phyloP scores from a whole-genome alignment of 2,888 invertebrate genomes.

The Drosophila ochracea region DNA sequence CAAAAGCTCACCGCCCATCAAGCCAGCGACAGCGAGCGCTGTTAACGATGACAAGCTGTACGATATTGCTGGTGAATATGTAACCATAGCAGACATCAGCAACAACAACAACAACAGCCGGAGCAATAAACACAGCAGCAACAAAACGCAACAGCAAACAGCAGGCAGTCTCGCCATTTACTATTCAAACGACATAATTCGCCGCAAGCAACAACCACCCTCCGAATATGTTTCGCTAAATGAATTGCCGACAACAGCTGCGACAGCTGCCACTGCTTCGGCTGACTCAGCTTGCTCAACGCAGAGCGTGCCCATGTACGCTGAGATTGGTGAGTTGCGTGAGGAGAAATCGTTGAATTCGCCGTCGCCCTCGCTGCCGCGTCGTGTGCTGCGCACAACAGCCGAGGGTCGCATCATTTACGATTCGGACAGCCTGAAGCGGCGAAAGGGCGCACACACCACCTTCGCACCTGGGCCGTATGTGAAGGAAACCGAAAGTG shows the following conservation, averaged over 20 bases:
- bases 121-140: slow-evolving; percentile 84
- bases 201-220: slow-evolving; percentile 64
- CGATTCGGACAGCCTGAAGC: slow-evolving; percentile 93
- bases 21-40: slow-evolving; percentile 85
- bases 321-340: slow-evolving; percentile 82
- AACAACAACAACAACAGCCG: slow-evolving; percentile 88
- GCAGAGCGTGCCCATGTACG: slow-evolving; percentile 79
- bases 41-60: slow-evolving; percentile 83
- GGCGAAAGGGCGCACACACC: slow-evolving; percentile 91
- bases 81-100: slow-evolving; percentile 93
- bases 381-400: slow-evolving; percentile 91
- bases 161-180: slow-evolving; percentile 85
- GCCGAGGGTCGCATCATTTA: slow-evolving; percentile 95
- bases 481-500: slow-evolving; percentile 89
- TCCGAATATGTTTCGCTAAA: slow-evolving; percentile 92
- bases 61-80: slow-evolving; percentile 90
- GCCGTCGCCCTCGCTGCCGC: slow-evolving; percentile 64
- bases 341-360: slow-evolving; percentile 72
- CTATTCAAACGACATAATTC: slow-evolving; percentile 90
- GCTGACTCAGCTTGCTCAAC: slow-evolving; percentile 41
- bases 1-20: slow-evolving; percentile 83
- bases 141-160: slow-evolving; percentile 42
- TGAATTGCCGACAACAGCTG: slow-evolving; percentile 87
- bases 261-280: slow-evolving; percentile 11
- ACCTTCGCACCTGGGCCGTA: slow-evolving; percentile 95